A percentile compares a stretch with the other conserved stretches of the same genome.
phyloP scores from a whole-genome alignment of 64 coral and sea anemone genomes.

The Actinia tenebrosa region DNA sequence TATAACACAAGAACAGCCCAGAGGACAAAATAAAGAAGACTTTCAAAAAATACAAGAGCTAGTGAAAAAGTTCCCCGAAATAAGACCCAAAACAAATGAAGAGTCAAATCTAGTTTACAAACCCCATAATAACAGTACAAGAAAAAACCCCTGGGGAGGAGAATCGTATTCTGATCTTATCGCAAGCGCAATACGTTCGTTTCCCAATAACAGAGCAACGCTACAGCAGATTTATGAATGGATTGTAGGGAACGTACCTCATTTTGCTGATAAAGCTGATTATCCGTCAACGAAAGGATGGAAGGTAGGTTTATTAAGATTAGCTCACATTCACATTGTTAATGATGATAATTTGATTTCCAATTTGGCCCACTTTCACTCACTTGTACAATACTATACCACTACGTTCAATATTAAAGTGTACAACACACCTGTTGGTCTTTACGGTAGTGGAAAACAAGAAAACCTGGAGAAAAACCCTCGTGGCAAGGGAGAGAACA shows the following conservation, averaged over 20 bases:
- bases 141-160: conserved; percentile 48
- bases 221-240: conserved; percentile 59
- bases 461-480: too few species aligned
- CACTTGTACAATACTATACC: too few species aligned
- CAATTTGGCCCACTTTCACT: too few species aligned
- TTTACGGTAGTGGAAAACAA: too few species aligned
- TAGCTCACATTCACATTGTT: too few species aligned
- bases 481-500: too few species aligned
- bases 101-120: background rate
- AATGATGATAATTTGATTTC: too few species aligned
- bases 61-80: background rate
- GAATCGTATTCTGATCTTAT: conserved; percentile 65
- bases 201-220: conserved; percentile 36
- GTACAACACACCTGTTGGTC: too few species aligned
- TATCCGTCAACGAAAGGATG: conserved; percentile 60
- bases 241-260: conserved; percentile 31
- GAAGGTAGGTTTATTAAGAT: conserved; percentile 39
- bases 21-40: background rate
- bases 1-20: background rate
- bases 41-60: background rate
- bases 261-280: conserved; percentile 52
- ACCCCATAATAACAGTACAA: background rate
- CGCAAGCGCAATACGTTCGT: conserved; percentile 44
- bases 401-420: too few species aligned
- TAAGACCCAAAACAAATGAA: background rate